Percentiles rank a stretch among this genome's conserved stretches.
These are phyloP conservation scores for Neria commutata DNA, from an alignment of 2,888 invertebrate species.

Conservation along the genomic window DNA sequence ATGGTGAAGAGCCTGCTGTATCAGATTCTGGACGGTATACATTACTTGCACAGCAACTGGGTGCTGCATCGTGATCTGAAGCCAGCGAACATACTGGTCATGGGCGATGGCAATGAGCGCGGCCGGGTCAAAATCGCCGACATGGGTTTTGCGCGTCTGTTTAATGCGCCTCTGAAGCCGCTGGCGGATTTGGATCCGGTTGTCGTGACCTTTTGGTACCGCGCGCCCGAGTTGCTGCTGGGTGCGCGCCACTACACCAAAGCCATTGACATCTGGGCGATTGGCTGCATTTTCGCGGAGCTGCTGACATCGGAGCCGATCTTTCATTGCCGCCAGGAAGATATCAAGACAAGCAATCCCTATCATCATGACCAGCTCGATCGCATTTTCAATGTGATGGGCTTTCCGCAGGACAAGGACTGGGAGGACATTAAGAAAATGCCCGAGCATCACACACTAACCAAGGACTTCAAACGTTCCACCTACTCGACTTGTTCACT, in stretches of 20 bases:
- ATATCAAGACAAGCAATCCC: slow-evolving; percentile 98
- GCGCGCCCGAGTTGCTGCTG: slow-evolving; percentile 93
- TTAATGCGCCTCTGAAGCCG: slow-evolving; percentile 97
- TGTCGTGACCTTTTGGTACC: slow-evolving; percentile 99
- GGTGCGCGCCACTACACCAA: slow-evolving; percentile 98
- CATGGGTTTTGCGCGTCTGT: slow-evolving; percentile 98
- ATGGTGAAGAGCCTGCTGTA: slow-evolving; percentile 98
- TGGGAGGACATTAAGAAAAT: slow-evolving; percentile 99
- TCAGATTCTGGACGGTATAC: slow-evolving; percentile 98
- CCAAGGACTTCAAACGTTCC: slow-evolving; percentile 92
- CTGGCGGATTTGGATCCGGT: slow-evolving; percentile 98
- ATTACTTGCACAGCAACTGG: slow-evolving; percentile 99
- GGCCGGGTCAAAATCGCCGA: slow-evolving; percentile 98
- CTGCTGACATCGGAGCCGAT: slow-evolving; percentile 98
- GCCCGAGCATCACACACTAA: slow-evolving; percentile 96
- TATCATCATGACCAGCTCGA: slow-evolving; percentile 99
- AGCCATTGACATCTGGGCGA: slow-evolving; percentile 99
- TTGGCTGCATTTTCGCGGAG: slow-evolving; percentile 99
- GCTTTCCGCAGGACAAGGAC: slow-evolving; percentile 95
- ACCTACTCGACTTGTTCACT: slow-evolving; percentile 88
- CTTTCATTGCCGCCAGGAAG: slow-evolving; percentile 98
- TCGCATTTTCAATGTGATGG: slow-evolving; percentile 99
- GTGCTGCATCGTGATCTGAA: slow-evolving; percentile 98
- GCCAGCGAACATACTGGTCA: slow-evolving; percentile 98
- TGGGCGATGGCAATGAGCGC: slow-evolving; percentile 97